Base-by-base conservation (phyloP, 2,888 invertebrate genomes). In the Coelogynopora nodosa region DNA sequence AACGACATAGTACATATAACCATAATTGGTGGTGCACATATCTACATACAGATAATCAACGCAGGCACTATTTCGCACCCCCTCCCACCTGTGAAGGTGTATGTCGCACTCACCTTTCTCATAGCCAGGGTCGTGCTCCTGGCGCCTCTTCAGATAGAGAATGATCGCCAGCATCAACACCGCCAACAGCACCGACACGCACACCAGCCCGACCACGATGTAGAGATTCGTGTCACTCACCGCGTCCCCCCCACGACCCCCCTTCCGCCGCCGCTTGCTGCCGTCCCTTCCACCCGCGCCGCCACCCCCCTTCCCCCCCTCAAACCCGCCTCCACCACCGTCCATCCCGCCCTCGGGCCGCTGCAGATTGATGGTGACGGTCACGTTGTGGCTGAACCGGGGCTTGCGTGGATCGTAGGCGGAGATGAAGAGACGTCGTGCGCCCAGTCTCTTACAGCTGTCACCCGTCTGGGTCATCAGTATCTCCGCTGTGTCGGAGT, bases 61-160 rank as follows among this genome's bases (percentile, higher is more conserved):
- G n/a, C n/a, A n/a, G n/a, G n/a, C n/a, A n/a, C n/a, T n/a, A n/a
- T n/a, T n/a, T n/a, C n/a, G n/a, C n/a, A n/a, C n/a, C n/a, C n/a
- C n/a, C n/a, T n/a, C n/a, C n/a, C n/a, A n/a, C n/a, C n/a, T n/a
- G n/a, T n/a, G n/a, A n/a, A n/a, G n/a, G n/a, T n/a, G n/a, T n/a
- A n/a, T n/a, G n/a, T n/a, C n/a, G n/a, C n/a, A 74, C 74, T 74
- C 74, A 74, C 74, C 74, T 74, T 74, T 74, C 27, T 74, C 74
- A 74, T 74, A 74, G 10, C 74, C 74, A 23, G 23, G 2, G 23
- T 74, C 74, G 23, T 26, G 74, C 18, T 74, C 74, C 74, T 74
- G 74, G 2, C 82, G 2, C 82, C 28, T 82, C 27, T 30, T 82
- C 31, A 82, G 31, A n/a, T 82, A 82, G 82, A 82, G 30, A 2